Evolutionary conservation across 2,113 vertebrate species (phyloP).

Genomic region (Amphiprion percula): DNA sequence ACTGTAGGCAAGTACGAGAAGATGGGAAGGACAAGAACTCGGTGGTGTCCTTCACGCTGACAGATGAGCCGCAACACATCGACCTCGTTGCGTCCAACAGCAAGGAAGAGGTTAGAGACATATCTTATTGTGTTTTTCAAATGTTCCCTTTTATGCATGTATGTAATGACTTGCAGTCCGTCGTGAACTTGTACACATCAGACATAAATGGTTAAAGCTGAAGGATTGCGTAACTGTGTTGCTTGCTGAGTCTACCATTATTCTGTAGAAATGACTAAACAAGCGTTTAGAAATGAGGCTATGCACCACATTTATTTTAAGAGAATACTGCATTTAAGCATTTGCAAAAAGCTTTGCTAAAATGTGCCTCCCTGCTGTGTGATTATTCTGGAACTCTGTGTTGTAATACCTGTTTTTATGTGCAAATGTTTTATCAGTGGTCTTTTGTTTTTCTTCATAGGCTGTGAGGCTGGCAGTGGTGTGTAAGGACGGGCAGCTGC

Average conservation of each 20-base stretch:
- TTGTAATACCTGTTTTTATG: background rate
- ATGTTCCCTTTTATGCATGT: background rate
- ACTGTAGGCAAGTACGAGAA: constrained; percentile 92
- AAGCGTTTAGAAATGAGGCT: background rate
- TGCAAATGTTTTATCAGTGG: background rate
- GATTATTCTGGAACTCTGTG: background rate
- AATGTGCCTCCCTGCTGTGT: background rate
- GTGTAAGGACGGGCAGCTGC: constrained; percentile 94
- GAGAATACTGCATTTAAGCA: background rate
- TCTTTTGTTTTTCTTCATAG: constrained; percentile 74
- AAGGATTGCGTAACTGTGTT: background rate
- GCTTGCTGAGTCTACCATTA: background rate
- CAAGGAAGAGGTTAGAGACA: constrained; percentile 91
- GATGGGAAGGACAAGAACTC: constrained; percentile 95
- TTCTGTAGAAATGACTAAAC: background rate
- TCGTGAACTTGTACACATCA: background rate
- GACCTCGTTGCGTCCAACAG: constrained; percentile 91
- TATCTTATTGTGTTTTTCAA: background rate
- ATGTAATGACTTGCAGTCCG: background rate
- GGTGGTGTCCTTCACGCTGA: constrained; percentile 94
- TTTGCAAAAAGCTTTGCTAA: background rate
- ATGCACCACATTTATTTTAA: background rate
- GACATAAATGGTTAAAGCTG: background rate
- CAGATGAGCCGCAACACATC: constrained; percentile 92
- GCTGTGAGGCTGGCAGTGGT: constrained; percentile 96